Evolutionary conservation across 2,888 invertebrate genomes (phyloP).

Genomic region (Perizoma affinitatum): DNA sequence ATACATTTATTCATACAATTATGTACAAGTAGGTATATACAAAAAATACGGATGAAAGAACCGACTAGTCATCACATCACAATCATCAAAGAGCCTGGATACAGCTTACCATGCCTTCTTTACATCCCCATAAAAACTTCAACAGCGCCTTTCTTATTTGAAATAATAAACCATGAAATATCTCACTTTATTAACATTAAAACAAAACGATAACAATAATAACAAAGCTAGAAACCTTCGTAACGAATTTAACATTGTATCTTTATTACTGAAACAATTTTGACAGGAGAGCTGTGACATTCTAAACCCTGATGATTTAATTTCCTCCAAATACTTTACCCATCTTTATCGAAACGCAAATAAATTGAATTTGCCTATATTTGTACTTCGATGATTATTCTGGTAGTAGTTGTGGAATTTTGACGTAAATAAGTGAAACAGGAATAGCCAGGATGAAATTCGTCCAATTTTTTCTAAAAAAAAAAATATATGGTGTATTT

Average conservation of each 20-base stretch:
- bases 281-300: constrained; percentile 45
- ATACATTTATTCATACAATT: too few species aligned
- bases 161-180: constrained; percentile 35
- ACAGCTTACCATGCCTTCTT: constrained; percentile 20
- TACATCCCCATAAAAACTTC: constrained; percentile 25
- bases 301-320: constrained; percentile 57
- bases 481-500: too few species aligned
- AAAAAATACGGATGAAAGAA: too few species aligned
- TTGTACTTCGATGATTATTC: constrained; percentile 55
- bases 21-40: too few species aligned
- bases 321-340: constrained; percentile 47
- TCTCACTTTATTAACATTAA: constrained; percentile 30
- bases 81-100: constrained; percentile 9
- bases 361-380: constrained; percentile 61
- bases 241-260: constrained; percentile 34
- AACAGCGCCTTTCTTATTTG: constrained; percentile 19
- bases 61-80: constrained; percentile 2
- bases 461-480: not conserved
- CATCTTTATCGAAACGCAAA: constrained; percentile 52
- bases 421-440: constrained; percentile 14
- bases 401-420: constrained; percentile 39
- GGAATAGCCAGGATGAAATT: too few species aligned
- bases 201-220: constrained; percentile 39
- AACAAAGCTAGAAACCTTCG: constrained; percentile 39
- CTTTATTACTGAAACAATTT: constrained; percentile 47